A percentile compares a stretch with the other conserved stretches of the same genome.
Evolutionary conservation across 2,888 invertebrate genomes (phyloP).

Genomic region (Drosophila nigricruria): DNA sequence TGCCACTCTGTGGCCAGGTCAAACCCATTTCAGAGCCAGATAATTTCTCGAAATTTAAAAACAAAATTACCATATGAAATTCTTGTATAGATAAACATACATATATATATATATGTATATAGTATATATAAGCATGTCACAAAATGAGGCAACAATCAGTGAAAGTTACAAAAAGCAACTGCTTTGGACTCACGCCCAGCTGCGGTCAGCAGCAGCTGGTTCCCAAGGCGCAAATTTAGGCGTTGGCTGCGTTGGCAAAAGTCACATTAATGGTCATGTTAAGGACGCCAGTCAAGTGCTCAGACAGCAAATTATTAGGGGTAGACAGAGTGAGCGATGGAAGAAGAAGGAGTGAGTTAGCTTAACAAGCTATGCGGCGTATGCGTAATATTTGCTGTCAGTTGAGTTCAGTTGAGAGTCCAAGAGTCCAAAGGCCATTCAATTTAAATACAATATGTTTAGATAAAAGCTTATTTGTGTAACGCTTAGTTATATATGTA

Average conservation of each 20-base stretch:
- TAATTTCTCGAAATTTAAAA: conserved; percentile 55
- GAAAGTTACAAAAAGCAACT: conserved; percentile 23
- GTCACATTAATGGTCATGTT: conserved; percentile 75
- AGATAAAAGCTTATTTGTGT: conserved; percentile 9
- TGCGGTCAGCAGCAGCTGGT: conserved; percentile 18
- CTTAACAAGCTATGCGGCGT: conserved; percentile 53
- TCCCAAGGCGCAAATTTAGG: conserved; percentile 53
- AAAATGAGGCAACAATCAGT: conserved; percentile 55
- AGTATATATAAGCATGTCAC: conserved; percentile 21
- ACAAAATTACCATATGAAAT: conserved; percentile 40
- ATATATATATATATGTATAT: neutral
- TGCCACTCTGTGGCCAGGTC: neutral
- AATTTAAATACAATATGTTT: conserved; percentile 11
- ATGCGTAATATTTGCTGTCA: conserved; percentile 43
- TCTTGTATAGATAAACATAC: conserved; percentile 10
- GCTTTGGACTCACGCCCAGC: conserved; percentile 3
- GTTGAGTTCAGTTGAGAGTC: conserved; percentile 1
- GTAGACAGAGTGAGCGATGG: conserved; percentile 9
- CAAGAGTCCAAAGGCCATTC: neutral
- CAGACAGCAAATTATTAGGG: conserved; percentile 71
- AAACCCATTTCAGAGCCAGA: conserved; percentile 2
- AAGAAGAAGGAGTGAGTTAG: conserved; percentile 1
- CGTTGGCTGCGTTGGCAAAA: conserved; percentile 65
- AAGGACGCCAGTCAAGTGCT: conserved; percentile 71
- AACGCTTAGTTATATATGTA: conserved; percentile 5